Conservation (phyloP, 2,113 vertebrate species). For the Potamarius usumacintae region DNA sequence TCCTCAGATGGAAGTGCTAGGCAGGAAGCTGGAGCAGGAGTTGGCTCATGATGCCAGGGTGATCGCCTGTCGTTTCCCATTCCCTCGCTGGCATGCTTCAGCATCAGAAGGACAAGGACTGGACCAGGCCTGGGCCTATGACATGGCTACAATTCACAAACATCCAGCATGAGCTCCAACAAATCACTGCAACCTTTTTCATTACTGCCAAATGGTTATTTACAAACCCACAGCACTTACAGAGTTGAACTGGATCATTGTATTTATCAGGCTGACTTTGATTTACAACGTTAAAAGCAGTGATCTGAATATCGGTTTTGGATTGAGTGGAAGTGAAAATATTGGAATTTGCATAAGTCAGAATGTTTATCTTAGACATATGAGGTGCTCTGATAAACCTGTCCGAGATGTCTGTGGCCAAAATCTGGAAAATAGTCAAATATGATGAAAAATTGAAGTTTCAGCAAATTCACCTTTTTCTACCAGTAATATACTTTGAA, state of each 20-base stretch:
- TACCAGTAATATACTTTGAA: neutral
- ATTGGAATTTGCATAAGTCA: neutral
- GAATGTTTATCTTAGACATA: neutral
- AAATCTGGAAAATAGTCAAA: neutral
- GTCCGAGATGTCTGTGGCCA: neutral
- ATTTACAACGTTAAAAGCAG: neutral
- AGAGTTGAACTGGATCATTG: neutral
- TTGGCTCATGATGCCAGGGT: conserved; percentile 64
- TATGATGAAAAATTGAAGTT: neutral
- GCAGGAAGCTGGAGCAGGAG: conserved; percentile 70
- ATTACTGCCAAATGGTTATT: neutral
- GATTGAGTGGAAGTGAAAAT: neutral
- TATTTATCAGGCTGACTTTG: neutral
- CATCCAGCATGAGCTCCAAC: neutral
- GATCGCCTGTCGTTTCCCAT: conserved; percentile 70
- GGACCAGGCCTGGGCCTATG: conserved; percentile 70
- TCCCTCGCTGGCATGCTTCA: conserved; percentile 64
- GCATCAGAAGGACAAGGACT: conserved; percentile 63
- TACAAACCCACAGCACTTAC: neutral
- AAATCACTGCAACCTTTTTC: neutral
- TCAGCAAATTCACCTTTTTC: neutral
- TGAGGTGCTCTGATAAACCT: neutral
- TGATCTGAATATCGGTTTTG: neutral
- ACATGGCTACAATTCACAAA: conserved; percentile 61
- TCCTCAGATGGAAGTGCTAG: conserved; percentile 69